phyloP scores from a whole-genome alignment of 2,888 invertebrate genomes.

The Cotesia congregata region DNA sequence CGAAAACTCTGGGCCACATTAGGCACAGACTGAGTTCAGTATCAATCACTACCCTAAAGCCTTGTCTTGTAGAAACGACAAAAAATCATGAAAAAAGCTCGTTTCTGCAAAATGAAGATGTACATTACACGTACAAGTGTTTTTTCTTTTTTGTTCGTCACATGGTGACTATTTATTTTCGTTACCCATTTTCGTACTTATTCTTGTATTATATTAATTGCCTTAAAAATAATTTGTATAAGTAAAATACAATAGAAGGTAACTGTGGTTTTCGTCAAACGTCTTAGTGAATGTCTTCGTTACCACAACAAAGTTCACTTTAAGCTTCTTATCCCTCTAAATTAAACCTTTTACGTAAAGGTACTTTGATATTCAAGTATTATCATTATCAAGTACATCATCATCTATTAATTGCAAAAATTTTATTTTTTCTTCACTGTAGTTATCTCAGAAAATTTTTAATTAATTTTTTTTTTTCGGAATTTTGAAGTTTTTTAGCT shows the following conservation, averaged over 20 bases:
- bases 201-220: conserved; percentile 3
- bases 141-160: conserved; percentile 2
- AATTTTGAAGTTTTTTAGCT: too few relatives aligned
- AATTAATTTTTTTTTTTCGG: too few relatives aligned
- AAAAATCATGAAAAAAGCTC: not conserved
- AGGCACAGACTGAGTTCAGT: not conserved
- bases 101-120: conserved; percentile 1
- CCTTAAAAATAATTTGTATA: not conserved
- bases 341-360: not conserved
- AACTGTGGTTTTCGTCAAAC: conserved; percentile 2
- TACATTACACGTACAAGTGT: conserved; percentile 3
- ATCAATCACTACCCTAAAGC: not conserved
- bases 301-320: conserved; percentile 19
- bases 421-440: too few relatives aligned
- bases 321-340: not conserved
- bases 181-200: not conserved
- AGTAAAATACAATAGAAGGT: not conserved
- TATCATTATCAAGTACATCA: too few relatives aligned
- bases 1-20: not conserved
- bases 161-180: conserved; percentile 11
- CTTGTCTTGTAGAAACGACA: not conserved
- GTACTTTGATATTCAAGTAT: too few relatives aligned
- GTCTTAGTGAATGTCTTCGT: conserved; percentile 24
- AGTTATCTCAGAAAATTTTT: too few relatives aligned
- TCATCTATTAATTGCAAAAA: too few relatives aligned